Evolutionary conservation across 2,113 vertebrate species (phyloP).

Genomic region (Riparia riparia): DNA sequence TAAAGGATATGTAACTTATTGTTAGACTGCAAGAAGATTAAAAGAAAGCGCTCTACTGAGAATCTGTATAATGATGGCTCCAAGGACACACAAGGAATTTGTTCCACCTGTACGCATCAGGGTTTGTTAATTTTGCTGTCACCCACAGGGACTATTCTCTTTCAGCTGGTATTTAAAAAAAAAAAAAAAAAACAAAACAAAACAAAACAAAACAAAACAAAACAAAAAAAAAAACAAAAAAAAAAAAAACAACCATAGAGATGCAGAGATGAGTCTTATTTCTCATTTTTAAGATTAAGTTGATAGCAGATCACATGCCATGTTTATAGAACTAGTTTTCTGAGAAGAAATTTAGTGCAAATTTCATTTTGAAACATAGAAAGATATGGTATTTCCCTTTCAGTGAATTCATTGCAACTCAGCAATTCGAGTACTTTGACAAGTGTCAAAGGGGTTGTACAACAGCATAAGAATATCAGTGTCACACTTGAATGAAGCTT

Average conservation of each 20-base stretch:
- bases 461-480: neutral
- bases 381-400: neutral
- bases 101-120: slow-evolving; percentile 17
- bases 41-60: neutral
- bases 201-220: too few relatives aligned
- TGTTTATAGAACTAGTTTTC: neutral
- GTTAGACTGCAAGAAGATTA: slow-evolving; percentile 44
- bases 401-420: neutral
- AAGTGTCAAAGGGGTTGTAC: neutral
- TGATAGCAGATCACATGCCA: neutral
- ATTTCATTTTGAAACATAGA: neutral
- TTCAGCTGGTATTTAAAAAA: neutral
- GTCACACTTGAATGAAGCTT: neutral
- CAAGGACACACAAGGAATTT: slow-evolving; percentile 35
- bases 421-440: neutral
- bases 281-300: neutral
- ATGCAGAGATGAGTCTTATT: neutral
- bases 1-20: neutral
- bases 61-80: slow-evolving; percentile 39
- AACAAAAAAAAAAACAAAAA: neutral
- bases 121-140: slow-evolving; percentile 51
- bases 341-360: neutral
- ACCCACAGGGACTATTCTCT: slow-evolving; percentile 18
- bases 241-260: neutral
- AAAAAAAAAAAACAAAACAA: too few relatives aligned